Base-by-base conservation (phyloP, 2,888 invertebrate species). In the Ischnus inquisitorius region DNA sequence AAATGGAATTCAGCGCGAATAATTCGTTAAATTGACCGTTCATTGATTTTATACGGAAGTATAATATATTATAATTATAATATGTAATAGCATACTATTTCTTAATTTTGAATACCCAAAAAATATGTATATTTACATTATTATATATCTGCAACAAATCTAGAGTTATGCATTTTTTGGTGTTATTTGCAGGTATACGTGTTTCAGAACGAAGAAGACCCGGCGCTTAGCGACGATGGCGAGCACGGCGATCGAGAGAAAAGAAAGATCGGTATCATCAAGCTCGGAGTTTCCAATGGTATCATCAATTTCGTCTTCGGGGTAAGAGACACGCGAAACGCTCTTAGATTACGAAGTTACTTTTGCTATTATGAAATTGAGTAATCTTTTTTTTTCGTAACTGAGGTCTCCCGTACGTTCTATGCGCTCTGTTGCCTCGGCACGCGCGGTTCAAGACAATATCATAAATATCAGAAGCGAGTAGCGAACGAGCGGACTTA, bases 271-370 rank as follows among this genome's bases (percentile, higher is more conserved):
- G 97, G 96, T 90, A 95, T 95, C 74, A 94, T 95, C 88, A 95
- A 95, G 91, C 96, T 96, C 90, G 97, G 96, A 90, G 95, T 96
- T 90, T 96, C 97, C 93, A 97, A 97, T 93, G 97, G 97, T 71
- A 95, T 97, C 87, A 95, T 97, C 91, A 97, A 97, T 93, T 96
- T 97, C 93, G 96, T 97, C 48, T 97, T 97, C 93, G 96, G 97
- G 94, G 97, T 97, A 95, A 97, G 95, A 95, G 83, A 74, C 12
- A 39, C n/a, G 19, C 14, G 43, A 72, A 57, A 39, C 46, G 64
- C 48, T 74, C 54, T 41, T 77, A 34, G 10, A 51, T 72, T 71
- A 25, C 60, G 51, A 69, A 22, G n/a, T 14, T 60, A 60, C 22
- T 14, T 12, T 22, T 34, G 34, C 34, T 54, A 54, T 54, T 54